phyloP scores from a whole-genome alignment of 2,113 vertebrate genomes.

The Pogonocichla stellata region DNA sequence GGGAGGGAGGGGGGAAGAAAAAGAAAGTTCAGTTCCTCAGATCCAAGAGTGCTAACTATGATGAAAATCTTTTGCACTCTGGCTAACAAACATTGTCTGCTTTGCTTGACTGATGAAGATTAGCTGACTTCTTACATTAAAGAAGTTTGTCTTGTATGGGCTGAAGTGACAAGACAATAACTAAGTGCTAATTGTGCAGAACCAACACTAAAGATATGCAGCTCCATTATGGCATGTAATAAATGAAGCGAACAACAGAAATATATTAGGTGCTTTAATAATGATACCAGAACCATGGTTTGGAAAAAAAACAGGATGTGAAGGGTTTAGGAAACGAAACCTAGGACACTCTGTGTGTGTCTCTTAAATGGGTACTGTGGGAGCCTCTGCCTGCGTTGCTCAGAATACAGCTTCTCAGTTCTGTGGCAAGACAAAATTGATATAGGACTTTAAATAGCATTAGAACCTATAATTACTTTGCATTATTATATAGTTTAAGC shows the following conservation, averaged over 20 bases:
- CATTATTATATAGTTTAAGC: conserved; percentile 77
- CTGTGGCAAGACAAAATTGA: conserved; percentile 73
- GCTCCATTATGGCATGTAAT: conserved; percentile 73
- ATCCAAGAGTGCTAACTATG: conserved; percentile 57
- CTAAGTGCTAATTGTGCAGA: conserved; percentile 90
- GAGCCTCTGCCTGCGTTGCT: conserved; percentile 50
- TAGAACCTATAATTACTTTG: conserved; percentile 76
- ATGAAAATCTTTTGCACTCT: conserved; percentile 78
- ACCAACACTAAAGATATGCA: conserved; percentile 80
- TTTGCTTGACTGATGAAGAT: conserved; percentile 85
- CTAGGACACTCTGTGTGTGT: conserved; percentile 15
- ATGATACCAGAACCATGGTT: conserved; percentile 64
- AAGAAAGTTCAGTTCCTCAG: not conserved
- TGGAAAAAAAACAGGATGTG: conserved; percentile 50
- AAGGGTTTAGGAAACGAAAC: conserved; percentile 68
- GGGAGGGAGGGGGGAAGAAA: not conserved
- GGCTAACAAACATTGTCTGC: conserved; percentile 72
- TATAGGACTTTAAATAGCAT: conserved; percentile 75
- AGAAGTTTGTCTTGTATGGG: conserved; percentile 82
- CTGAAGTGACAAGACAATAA: conserved; percentile 90
- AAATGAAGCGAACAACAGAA: conserved; percentile 77
- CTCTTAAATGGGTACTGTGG: conserved; percentile 40
- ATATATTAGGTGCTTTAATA: conserved; percentile 76
- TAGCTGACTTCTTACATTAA: conserved; percentile 86
- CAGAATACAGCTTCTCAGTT: conserved; percentile 60